phyloP scores from a whole-genome alignment of 2,113 vertebrate species.

The Erythrolamprus reginae region DNA sequence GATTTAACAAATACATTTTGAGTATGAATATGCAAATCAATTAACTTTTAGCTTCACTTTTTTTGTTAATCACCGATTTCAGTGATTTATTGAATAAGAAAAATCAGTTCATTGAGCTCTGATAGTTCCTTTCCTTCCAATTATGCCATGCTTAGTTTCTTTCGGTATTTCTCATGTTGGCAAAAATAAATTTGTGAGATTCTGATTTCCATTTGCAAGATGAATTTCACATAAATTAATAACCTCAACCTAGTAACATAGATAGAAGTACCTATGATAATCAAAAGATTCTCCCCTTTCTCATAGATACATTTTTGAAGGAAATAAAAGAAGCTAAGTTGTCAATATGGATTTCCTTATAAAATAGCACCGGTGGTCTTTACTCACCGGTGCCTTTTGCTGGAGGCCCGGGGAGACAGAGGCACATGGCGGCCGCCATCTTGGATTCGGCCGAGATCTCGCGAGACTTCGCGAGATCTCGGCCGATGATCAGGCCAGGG shows the following conservation, averaged over 20 bases:
- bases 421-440: no score
- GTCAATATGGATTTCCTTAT: background rate
- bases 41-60: background rate
- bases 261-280: background rate
- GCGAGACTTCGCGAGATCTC: no score
- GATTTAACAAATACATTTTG: background rate
- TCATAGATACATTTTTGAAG: background rate
- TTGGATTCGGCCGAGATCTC: no score
- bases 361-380: no score
- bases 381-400: no score
- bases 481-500: no score
- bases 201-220: background rate
- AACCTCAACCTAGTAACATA: background rate
- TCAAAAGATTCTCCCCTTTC: background rate
- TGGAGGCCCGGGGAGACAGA: no score
- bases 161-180: background rate
- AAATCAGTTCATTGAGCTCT: background rate
- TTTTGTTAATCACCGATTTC: background rate
- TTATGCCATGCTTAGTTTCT: background rate
- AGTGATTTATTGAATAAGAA: background rate
- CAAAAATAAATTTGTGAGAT: background rate
- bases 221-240: background rate
- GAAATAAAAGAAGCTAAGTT: background rate
- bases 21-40: background rate
- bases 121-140: background rate